A percentile compares a stretch with the other conserved stretches of the same genome.
Evolutionary conservation across 2,888 invertebrate species (phyloP).

Genomic region (Eurytoma californica): DNA sequence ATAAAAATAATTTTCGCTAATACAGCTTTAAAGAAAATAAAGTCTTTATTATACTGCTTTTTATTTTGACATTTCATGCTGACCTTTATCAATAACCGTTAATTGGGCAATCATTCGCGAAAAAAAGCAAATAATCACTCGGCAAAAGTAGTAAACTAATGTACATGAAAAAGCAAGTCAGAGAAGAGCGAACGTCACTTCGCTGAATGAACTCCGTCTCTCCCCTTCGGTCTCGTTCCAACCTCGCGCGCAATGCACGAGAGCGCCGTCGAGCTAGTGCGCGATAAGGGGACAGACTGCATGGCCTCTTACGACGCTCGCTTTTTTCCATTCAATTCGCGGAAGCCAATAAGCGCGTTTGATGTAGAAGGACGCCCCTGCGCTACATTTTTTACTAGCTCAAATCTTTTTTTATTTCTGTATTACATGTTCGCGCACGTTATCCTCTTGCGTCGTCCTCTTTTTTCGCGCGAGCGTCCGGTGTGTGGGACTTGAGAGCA

Average conservation of each 20-base stretch:
- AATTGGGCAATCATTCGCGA: no score
- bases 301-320: conserved; percentile 46
- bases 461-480: conserved; percentile 12
- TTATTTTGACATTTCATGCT: no score
- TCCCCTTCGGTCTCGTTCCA: background rate
- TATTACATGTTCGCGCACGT: conserved; percentile 14
- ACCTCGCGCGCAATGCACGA: conserved; percentile 14
- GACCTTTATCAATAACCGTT: no score
- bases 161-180: no score
- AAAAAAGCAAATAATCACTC: no score
- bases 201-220: background rate
- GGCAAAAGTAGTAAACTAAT: no score
- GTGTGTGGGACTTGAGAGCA: background rate
- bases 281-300: conserved; percentile 63
- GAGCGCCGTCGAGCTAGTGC: conserved; percentile 37
- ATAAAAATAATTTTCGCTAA: no score
- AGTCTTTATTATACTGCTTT: no score
- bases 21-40: no score
- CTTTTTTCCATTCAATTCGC: conserved; percentile 10
- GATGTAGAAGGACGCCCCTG: conserved; percentile 7
- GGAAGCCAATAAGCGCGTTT: conserved; percentile 33
- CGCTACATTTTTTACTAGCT: conserved; percentile 3
- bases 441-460: conserved; percentile 29
- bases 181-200: no score
- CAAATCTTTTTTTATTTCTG: conserved; percentile 41